Conservation (phyloP, 2,113 vertebrate genomes). For the Monarcha castaneiventris region DNA sequence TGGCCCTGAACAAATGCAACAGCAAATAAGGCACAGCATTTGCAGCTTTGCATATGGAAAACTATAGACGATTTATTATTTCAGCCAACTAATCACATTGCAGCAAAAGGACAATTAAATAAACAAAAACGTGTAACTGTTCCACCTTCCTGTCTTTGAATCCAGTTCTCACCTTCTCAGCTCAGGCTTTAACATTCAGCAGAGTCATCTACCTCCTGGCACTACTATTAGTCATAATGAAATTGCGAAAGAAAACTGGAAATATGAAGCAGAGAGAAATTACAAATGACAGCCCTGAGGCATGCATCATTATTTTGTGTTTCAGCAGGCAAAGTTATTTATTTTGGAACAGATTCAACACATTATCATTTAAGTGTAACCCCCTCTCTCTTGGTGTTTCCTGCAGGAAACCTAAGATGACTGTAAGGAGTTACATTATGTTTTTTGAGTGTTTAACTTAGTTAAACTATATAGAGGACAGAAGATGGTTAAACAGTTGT, state of each 20-base stretch:
- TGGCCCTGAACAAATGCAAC: neutral
- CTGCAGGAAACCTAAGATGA: neutral
- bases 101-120: neutral
- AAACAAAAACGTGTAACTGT: neutral
- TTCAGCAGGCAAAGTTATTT: slow-evolving; percentile 6
- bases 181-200: neutral
- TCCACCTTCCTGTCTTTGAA: neutral
- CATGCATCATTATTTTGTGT: neutral
- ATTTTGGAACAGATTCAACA: slow-evolving; percentile 6
- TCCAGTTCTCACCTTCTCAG: neutral
- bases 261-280: slow-evolving; percentile 9
- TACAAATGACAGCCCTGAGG: neutral
- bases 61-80: neutral
- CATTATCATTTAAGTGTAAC: neutral
- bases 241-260: neutral
- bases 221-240: neutral
- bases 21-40: neutral
- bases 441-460: neutral
- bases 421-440: neutral
- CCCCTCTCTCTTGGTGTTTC: neutral
- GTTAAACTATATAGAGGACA: neutral
- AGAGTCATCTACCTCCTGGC: neutral
- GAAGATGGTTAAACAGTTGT: neutral
- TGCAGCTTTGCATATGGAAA: neutral
- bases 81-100: neutral